Base-by-base conservation (phyloP, 2,113 vertebrate genomes). In the Lonchura striata region DNA sequence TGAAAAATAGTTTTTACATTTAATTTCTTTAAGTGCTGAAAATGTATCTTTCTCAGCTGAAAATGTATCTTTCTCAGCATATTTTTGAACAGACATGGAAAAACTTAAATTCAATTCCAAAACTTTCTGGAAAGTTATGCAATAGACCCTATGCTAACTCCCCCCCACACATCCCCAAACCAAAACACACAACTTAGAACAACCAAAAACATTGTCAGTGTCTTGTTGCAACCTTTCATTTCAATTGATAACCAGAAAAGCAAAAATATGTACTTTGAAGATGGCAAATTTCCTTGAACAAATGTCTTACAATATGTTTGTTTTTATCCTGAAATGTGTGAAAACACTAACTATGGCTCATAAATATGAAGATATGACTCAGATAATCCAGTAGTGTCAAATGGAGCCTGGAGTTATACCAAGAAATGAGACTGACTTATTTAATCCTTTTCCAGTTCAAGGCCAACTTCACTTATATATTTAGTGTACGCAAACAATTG, bases 271-370 rank as follows among this genome's bases (percentile, higher is more conserved):
- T 76, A 21, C 66, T 86, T 83, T 76, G 27, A 80, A 86, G 57
- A 69, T 37, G 49, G 41, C 41, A 57, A 59, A 84, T 82, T 91
- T 93, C 37, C 83, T 93, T 87, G 56, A 82, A 82, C 60, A 92
- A 92, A 85, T 54, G 56, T 37, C 77, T 82, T 81, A 72, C 41
- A 78, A 90, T 79, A 52, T 9, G 30, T 84, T 86, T 88, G 64
- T 84, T 94, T 93, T 93, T 94, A 57, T 82, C 82, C 50, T 82
- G 78, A 91, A 92, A 84, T 85, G 61, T 92, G 71, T 90, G 90
- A 93, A 95, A 96, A 86, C 71, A 88, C 56, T 46, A 64, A 30
- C 1, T 6, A 33, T 25, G 31, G 41, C 75, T 93, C 93, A 92
- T 78, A 88, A 93, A 93, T 76, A 78, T n/a, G 57, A 83, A 95